Base-by-base conservation (phyloP, 2,113 vertebrate genomes). In the Macquaria australasica region DNA sequence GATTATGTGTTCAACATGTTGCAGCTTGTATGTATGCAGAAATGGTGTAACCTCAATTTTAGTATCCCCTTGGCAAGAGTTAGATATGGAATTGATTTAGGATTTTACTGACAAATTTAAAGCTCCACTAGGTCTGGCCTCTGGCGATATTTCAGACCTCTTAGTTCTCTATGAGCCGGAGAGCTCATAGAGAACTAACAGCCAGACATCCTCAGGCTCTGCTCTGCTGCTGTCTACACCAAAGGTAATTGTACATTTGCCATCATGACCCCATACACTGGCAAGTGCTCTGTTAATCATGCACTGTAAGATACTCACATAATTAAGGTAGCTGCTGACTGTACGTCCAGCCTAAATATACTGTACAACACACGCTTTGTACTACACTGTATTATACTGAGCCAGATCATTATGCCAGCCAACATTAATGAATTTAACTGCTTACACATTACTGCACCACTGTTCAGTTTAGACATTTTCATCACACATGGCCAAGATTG, bases 41-140 rank as follows among this genome's bases (percentile, higher is more conserved):
- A 77, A 82, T n/a, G 66, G 58, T 45, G 20, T 45, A 82, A 41
- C 50, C 58, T 87, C 63, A 31, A 76, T 87, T 86, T 79, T 68
- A 84, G 67, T 60, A 73, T 87, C 81, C 89, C 83, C 81, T 28
- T 73, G 88, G 87, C 63, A 77, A 79, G 58, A 78, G 39, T 85
- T 87, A 67, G 58, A 82, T 67, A 82, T 23, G 34, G 75, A 89
- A 90, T 81, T 87, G 82, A 91, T 88, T 86, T 60, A 83, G 64
- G 79, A 88, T 86, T 93, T 92, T 81, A 87, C 82, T 63, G 87
- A 79, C 73, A 91, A 87, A 89, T 89, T 81, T 87, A 88, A 90
- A 90, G 85, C 82, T 75, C 48, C 25, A 68, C 71, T 74, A 73
- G 84, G 59, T 90, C 77, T 85, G 76, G 84, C 87, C 88, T 86